A percentile compares a stretch with the other conserved stretches of the same genome.
phyloP scores from a whole-genome alignment of 1,140 invertebrate species.

The fruit fly (Drosophila melanogaster) region Release_6_plus_ISO1_MT NC_004354.4:7322001-7322500 shows the following conservation, averaged over 20 bases:
- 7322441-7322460: conserved; percentile 92
- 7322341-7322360: conserved; percentile 1
- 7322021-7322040: conserved; percentile 81
- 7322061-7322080: conserved; percentile 57
- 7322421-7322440: conserved; percentile 89
- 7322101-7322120: conserved; percentile 78
- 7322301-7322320: conserved; percentile 35
- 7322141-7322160: conserved; percentile 14
- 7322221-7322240: conserved; percentile 49
- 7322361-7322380: conserved; percentile 79
- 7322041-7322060: conserved; percentile 72
- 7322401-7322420: conserved; percentile 90
- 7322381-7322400: conserved; percentile 88
- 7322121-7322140: conserved; percentile 72
- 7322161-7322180: conserved; percentile 44
- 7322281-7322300: not conserved
- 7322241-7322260: conserved; percentile 12
- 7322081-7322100: conserved; percentile 25
- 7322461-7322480: conserved; percentile 87
- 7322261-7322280: not conserved
- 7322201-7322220: conserved; percentile 67
- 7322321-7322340: conserved; percentile 55
- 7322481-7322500: not conserved
- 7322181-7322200: conserved; percentile 77
- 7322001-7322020: conserved; percentile 29